phyloP scores from a whole-genome alignment of 2,797 vertebrate species.

The Sternotherus odoratus region DNA sequence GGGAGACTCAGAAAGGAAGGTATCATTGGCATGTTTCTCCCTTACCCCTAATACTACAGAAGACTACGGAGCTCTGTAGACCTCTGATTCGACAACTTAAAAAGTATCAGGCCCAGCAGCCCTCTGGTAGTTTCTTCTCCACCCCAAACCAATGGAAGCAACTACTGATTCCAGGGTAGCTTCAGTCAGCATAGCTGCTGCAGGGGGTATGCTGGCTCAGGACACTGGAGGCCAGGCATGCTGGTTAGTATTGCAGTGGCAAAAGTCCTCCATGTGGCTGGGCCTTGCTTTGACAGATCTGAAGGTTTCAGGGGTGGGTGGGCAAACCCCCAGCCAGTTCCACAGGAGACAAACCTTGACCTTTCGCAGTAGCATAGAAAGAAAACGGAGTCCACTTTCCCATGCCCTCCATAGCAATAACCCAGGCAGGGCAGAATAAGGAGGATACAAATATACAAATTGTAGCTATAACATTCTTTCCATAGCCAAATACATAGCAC shows the following conservation, averaged over 20 bases:
- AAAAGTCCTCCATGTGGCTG: not conserved
- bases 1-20: not conserved
- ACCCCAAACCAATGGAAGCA: not conserved
- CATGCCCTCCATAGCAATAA: not conserved
- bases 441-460: not conserved
- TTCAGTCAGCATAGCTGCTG: not conserved
- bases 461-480: not conserved
- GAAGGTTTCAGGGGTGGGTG: not conserved
- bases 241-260: not conserved
- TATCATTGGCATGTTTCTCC: not conserved
- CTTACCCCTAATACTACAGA: conserved; percentile 1
- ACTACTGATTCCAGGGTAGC: not conserved
- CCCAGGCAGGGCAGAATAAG: not conserved
- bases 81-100: not conserved
- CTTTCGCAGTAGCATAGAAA: not conserved
- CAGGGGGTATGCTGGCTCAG: not conserved
- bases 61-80: conserved; percentile 28
- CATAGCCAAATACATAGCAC: not conserved
- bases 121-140: not conserved
- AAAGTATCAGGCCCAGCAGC: not conserved
- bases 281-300: not conserved
- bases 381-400: not conserved
- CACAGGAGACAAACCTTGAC: not conserved
- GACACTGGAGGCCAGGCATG: not conserved
- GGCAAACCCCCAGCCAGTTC: not conserved